A percentile compares a stretch with the other conserved stretches of the same genome.
Evolutionary conservation across 2,888 invertebrate genomes (phyloP).

Genomic region (Drosophila stalkeri): DNA sequence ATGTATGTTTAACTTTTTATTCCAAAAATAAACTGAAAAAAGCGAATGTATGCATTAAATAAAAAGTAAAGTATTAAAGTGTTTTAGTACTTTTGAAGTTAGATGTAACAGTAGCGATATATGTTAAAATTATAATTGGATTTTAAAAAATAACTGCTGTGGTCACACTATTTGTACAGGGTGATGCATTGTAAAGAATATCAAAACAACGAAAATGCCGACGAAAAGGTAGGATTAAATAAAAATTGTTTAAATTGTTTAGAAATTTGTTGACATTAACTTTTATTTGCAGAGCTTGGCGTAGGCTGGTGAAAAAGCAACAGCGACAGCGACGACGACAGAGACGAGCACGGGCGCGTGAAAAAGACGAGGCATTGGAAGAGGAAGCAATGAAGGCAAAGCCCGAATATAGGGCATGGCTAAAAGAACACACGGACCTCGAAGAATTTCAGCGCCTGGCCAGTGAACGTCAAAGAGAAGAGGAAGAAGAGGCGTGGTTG

Average conservation of each 20-base stretch:
- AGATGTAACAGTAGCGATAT: not conserved
- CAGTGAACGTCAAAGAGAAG: conserved; percentile 86
- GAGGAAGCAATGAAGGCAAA: conserved; percentile 18
- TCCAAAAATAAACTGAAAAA: not conserved
- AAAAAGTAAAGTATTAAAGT: not conserved
- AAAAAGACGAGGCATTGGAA: conserved; percentile 84
- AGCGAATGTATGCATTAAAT: not conserved
- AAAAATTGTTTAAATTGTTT: too few relatives aligned
- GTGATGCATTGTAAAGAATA: conserved; percentile 1
- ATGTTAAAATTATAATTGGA: not conserved
- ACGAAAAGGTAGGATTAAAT: conserved; percentile 32
- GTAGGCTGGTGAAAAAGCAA: conserved; percentile 90
- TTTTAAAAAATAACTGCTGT: not conserved
- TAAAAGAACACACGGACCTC: conserved; percentile 86
- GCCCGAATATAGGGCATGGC: conserved; percentile 45
- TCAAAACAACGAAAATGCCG: conserved; percentile 45
- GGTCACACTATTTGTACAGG: conserved; percentile 42
- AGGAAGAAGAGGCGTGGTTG: conserved; percentile 89
- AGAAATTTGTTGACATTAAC: not conserved
- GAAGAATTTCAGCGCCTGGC: conserved; percentile 86
- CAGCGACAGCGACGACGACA: conserved; percentile 89
- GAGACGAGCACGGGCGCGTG: conserved; percentile 87
- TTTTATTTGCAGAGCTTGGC: conserved; percentile 87
- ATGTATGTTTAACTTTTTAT: not conserved
- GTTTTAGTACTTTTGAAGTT: not conserved